Base-by-base conservation (phyloP, 2,113 vertebrate genomes). In the Rhombomys opimus region DNA sequence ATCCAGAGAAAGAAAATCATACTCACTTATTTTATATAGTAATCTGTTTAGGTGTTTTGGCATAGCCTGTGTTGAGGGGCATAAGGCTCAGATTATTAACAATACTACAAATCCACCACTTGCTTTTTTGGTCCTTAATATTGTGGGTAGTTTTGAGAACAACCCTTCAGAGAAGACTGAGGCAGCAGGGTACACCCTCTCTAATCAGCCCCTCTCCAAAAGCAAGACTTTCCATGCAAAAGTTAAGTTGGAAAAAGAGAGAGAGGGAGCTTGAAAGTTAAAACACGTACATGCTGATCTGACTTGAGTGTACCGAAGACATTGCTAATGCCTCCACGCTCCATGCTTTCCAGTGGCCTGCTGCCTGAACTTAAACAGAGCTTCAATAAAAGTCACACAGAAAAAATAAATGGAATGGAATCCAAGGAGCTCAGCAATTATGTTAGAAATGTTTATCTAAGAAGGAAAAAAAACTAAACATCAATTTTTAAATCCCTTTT, bases 371-470 rank as follows among this genome's bases (percentile, higher is more conserved):
- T 63, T 76, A 94, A 94, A 94, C 95, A 96, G 91, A 94, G 94
- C 92, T 97, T 96, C 93, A 96, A 87, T 97, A 96, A 97, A 96
- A 97, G 89, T 92, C 87, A 92, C 90, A 96, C 54, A 96, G 93
- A 97, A 98, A 97, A 97, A 97, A 97, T 95, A 97, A 97, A 97
- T 82, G 89, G 91, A 95, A 87, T 94, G 95, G 96, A 97, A 96
- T 97, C 96, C 94, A 95, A 95, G 85, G 46, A 81, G 32, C 30
- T 86, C 76, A 80, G 86, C 96, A 87, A 90, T 94, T 32, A 96
- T 95, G 87, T 89, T 95, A 97, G 90, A 98, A 96, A 97, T 57
- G 90, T n/a, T 96, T 97, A 94, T 32, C n/a, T 54, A 97, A 80
- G 41, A 5, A 18, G 32, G 68, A 87, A 97, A 95, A n/a, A 90